A percentile compares a stretch with the other conserved stretches of the same genome.
Conservation (phyloP, 1,140 invertebrate species). For the Calephelis virginiensis region DNA sequence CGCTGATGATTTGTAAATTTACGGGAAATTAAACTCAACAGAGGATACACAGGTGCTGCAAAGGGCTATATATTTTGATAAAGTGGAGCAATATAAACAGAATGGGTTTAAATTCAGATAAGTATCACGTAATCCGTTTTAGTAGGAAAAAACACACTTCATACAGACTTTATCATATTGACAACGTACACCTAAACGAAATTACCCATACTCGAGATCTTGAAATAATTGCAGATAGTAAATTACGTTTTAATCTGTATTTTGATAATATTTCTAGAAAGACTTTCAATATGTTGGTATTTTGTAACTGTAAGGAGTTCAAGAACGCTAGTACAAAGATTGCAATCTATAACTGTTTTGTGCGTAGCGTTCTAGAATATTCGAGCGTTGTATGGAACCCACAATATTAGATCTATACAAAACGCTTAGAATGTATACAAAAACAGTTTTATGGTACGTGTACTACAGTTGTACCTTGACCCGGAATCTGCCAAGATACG, state of each 20-base stretch:
- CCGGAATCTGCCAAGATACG: not conserved
- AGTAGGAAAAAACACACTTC: constrained; percentile 10
- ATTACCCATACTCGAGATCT: not conserved
- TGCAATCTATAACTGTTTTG: not conserved
- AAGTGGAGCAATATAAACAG: constrained; percentile 14
- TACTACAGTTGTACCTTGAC: constrained; percentile 19
- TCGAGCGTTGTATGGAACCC: constrained; percentile 20
- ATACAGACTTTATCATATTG: constrained; percentile 11
- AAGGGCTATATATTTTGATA: not conserved
- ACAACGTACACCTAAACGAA: constrained; percentile 28
- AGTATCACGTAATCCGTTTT: constrained; percentile 15
- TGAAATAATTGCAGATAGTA: constrained; percentile 7
- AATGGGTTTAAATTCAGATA: constrained; percentile 18
- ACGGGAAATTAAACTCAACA: too few relatives aligned
- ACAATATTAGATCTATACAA: constrained; percentile 8
- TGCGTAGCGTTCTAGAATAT: constrained; percentile 9
- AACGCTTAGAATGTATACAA: constrained; percentile 11
- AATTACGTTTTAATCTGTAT: too few relatives aligned
- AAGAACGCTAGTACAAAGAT: constrained; percentile 9
- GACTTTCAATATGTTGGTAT: not conserved
- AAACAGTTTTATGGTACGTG: constrained; percentile 18
- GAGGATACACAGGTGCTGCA: too few relatives aligned
- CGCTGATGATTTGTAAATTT: too few relatives aligned
- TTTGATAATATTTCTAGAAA: not conserved
- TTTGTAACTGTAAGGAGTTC: not conserved